Evolutionary conservation across 37 sponge, comb jelly and placozoan species (phyloP).

Genomic region (Halichondria panicea): DNA sequence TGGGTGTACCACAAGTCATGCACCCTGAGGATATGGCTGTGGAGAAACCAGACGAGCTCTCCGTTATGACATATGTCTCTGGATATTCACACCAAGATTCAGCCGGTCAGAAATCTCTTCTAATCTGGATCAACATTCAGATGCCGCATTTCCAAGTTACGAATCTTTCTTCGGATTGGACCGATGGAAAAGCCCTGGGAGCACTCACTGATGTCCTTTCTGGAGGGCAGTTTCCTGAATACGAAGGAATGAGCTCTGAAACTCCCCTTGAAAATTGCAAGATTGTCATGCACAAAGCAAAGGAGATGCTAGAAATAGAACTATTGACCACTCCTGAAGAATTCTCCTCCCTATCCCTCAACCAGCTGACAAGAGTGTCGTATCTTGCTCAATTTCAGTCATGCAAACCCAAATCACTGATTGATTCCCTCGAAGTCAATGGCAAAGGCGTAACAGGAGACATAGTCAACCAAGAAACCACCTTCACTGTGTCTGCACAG

Average conservation of each 20-base stretch:
- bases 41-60: conserved; percentile 67
- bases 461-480: no score
- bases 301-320: conserved; percentile 37
- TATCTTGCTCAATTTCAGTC: conserved; percentile 60
- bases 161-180: conserved; percentile 79
- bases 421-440: not conserved
- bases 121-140: conserved; percentile 58
- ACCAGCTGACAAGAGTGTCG: conserved; percentile 42
- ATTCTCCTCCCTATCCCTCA: conserved; percentile 31
- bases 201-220: conserved; percentile 65
- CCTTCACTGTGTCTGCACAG: no score
- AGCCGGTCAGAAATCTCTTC: conserved; percentile 48
- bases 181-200: conserved; percentile 60
- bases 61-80: conserved; percentile 77
- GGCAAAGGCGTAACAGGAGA: no score
- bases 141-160: conserved; percentile 47
- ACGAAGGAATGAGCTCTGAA: conserved; percentile 23
- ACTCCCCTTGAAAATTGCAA: conserved; percentile 35
- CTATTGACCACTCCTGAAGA: conserved; percentile 44
- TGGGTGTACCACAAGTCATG: conserved; percentile 58
- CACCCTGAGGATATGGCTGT: conserved; percentile 53
- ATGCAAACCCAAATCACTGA: conserved; percentile 24
- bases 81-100: conserved; percentile 71
- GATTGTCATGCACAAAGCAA: conserved; percentile 55
- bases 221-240: conserved; percentile 34